phyloP scores from a whole-genome alignment of 2,888 invertebrate species.

The Trichogramma dendrolimi region DNA sequence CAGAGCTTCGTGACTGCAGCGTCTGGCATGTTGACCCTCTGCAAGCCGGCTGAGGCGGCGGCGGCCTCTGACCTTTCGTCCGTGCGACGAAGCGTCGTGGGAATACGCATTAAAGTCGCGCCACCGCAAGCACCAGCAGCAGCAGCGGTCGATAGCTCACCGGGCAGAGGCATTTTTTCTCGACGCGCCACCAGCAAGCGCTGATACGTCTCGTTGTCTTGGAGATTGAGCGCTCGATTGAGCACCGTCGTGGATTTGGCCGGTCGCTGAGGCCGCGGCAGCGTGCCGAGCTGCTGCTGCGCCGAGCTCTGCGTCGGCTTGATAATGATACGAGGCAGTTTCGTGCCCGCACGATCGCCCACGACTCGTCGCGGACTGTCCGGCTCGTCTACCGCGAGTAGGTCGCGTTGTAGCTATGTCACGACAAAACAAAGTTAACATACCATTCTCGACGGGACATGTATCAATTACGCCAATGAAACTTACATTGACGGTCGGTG shows the following conservation, averaged over 20 bases:
- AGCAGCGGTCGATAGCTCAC: neutral
- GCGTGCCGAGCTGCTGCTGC: neutral
- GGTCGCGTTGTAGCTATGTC: no score
- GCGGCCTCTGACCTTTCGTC: neutral
- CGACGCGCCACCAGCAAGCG: slow-evolving; percentile 22
- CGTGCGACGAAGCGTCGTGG: neutral
- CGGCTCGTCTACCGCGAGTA: slow-evolving; percentile 9
- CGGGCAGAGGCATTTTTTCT: slow-evolving; percentile 23
- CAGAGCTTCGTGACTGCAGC: slow-evolving; percentile 21
- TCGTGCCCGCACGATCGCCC: slow-evolving; percentile 21
- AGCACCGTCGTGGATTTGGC: neutral
- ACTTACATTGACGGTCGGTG: no score
- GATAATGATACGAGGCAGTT: slow-evolving; percentile 49
- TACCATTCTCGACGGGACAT: no score
- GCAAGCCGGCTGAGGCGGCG: neutral
- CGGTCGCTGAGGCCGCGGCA: slow-evolving; percentile 3
- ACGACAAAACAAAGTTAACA: no score
- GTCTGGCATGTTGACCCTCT: slow-evolving; percentile 10
- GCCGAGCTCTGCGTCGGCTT: slow-evolving; percentile 39
- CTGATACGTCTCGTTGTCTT: slow-evolving; percentile 26
- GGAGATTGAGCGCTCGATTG: slow-evolving; percentile 4
- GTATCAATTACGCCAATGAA: no score
- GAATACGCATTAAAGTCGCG: neutral
- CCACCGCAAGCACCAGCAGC: neutral
- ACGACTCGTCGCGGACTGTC: slow-evolving; percentile 10